Evolutionary conservation across 2,888 invertebrate species (phyloP).

Genomic region (Teleiodes luculella): DNA sequence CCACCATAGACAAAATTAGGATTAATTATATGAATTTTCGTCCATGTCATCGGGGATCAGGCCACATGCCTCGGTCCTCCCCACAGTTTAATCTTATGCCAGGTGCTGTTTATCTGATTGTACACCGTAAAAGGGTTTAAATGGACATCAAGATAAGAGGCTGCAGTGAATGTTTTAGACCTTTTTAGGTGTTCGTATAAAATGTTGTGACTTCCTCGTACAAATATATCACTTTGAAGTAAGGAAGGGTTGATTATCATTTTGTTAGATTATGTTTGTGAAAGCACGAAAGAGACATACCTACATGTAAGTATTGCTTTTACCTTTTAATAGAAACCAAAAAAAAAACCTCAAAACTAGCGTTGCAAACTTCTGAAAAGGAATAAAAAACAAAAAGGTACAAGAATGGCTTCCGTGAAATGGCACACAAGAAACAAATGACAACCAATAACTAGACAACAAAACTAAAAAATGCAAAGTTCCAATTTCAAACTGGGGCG

Average conservation of each 20-base stretch:
- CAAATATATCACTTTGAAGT: background rate
- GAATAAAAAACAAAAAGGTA: too few species aligned
- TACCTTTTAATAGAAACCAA: background rate
- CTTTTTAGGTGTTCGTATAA: constrained; percentile 18
- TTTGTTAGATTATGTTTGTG: background rate
- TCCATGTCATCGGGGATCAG: constrained; percentile 70
- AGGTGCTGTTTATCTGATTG: constrained; percentile 74
- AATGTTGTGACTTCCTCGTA: constrained; percentile 15
- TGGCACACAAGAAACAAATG: background rate
- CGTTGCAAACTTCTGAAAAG: too few species aligned
- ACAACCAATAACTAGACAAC: background rate
- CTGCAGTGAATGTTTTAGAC: constrained; percentile 30
- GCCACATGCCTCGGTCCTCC: constrained; percentile 47
- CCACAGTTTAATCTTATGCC: constrained; percentile 43
- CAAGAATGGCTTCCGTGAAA: background rate
- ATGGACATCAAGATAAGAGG: constrained; percentile 44
- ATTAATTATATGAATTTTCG: constrained; percentile 71
- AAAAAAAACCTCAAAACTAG: background rate
- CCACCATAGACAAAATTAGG: constrained; percentile 51
- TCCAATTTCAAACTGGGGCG: constrained; percentile 6
- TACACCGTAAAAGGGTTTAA: constrained; percentile 62
- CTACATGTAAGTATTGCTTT: background rate
- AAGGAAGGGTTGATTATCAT: background rate
- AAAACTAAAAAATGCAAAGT: constrained; percentile 10
- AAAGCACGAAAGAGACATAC: background rate